Base-by-base conservation (phyloP, 2,113 vertebrate genomes). In the Sinocyclocheilus rhinocerous region DNA sequence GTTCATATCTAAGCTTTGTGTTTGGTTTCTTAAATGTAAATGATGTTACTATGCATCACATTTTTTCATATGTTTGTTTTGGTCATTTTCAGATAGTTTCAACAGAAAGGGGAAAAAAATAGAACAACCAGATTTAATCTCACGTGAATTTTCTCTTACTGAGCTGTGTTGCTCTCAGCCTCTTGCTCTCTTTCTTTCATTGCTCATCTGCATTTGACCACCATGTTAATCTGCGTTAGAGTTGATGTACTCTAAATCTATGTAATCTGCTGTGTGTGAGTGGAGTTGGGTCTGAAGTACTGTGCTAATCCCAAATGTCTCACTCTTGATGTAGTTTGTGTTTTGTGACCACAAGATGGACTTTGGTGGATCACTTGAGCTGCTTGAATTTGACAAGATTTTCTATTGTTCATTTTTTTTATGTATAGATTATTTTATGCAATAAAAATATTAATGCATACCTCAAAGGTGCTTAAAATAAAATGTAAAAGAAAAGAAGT, bases 171-270 rank as follows among this genome's bases (percentile, higher is more conserved):
- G 33, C 77, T 59, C 18, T 83, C 72, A 9, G 39, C 20, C 72
- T 42, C 45, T 26, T 33, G 45, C 59, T 67, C 72, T 29, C 24
- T 57, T n/a, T 78, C 75, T 77, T 57, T 79, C 61, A 33, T 39
- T 18, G 22, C 72, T 87, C 67, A 20, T 29, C 63, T 87, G 86
- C 50, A 73, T 88, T 86, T 87, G 73, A 85, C 84, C 86, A 76
- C 77, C 50, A 82, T 84, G 65, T 88, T 88, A 89, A 87, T 88
- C 87, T 82, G 55, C 76, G 55, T 73, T 70, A 65, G 80, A 88
- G 57, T 67, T 88, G 73, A 39, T 90, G 81, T 79, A 78, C 55
- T 76, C 24, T 33, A 61, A 72, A n/a, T 80, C 76, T 33, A 16
- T 78, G 33, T 73, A 84, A 84, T 85, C 83, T 33, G 15, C 29